Evolutionary conservation across 2,113 vertebrate genomes (phyloP).

Genomic region (Carettochelys insculpta): DNA sequence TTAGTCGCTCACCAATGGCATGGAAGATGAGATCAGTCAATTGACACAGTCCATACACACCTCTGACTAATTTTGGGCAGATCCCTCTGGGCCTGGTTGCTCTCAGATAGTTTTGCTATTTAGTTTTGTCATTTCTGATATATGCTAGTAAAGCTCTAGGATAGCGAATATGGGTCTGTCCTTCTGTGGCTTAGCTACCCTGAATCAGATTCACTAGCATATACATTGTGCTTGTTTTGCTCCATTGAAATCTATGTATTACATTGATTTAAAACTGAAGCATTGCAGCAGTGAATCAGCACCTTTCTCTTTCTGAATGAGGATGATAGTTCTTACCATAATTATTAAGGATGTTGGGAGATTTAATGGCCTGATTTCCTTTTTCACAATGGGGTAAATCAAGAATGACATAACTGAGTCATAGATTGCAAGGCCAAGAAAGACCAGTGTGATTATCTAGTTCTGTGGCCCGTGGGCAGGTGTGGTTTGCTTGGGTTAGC

Average conservation of each 20-base stretch:
- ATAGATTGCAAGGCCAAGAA: not conserved
- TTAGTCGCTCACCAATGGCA: no score
- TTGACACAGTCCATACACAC: no score
- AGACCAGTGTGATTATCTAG: not conserved
- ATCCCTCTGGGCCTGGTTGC: not conserved
- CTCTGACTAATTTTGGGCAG: not conserved
- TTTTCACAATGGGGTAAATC: not conserved
- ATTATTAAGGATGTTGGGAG: fast-evolving
- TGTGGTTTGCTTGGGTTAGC: no score
- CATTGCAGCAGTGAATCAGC: not conserved
- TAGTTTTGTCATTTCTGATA: not conserved
- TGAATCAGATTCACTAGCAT: not conserved
- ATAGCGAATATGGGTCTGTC: not conserved
- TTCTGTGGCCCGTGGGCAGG: no score
- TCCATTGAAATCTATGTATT: not conserved
- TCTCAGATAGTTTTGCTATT: not conserved
- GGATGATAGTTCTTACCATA: not conserved
- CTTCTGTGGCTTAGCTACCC: not conserved
- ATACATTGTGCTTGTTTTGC: not conserved
- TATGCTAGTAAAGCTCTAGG: not conserved
- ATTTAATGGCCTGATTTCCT: not conserved
- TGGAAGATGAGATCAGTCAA: no score
- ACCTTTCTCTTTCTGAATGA: not conserved
- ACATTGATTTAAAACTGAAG: not conserved
- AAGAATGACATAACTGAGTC: not conserved